Percentiles rank a stretch among this genome's conserved stretches.
Evolutionary conservation across 2,797 vertebrate genomes (phyloP).

Genomic region (Siniperca undulata): DNA sequence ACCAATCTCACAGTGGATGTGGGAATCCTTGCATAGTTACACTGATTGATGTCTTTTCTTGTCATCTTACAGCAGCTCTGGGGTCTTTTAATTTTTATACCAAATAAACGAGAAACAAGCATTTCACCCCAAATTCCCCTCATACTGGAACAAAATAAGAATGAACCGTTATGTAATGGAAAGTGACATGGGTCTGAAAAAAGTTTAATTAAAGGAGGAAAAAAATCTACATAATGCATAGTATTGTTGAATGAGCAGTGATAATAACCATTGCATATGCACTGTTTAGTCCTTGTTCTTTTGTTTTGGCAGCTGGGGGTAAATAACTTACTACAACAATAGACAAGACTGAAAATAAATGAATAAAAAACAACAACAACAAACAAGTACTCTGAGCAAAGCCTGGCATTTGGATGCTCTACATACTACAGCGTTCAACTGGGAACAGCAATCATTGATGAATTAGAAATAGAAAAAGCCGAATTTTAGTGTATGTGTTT

Average conservation of each 20-base stretch:
- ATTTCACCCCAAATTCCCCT: conserved; percentile 20
- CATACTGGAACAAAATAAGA: conserved; percentile 15
- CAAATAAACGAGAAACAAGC: conserved; percentile 27
- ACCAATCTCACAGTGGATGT: conserved; percentile 41
- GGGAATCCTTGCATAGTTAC: conserved; percentile 41
- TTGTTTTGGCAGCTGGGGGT: conserved; percentile 31
- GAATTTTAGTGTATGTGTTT: background rate
- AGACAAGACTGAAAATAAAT: conserved; percentile 20
- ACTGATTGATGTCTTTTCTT: conserved; percentile 53
- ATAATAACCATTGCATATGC: conserved; percentile 22
- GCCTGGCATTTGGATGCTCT: conserved; percentile 45
- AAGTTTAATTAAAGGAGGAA: conserved; percentile 1
- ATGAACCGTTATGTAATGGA: background rate
- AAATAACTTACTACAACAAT: conserved; percentile 42
- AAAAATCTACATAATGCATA: conserved; percentile 15
- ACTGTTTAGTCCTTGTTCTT: conserved; percentile 11
- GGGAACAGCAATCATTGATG: conserved; percentile 25
- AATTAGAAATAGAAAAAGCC: conserved; percentile 10
- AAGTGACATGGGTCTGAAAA: conserved; percentile 23
- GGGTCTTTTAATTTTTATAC: conserved; percentile 33
- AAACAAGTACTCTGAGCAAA: conserved; percentile 16
- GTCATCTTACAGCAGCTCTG: conserved; percentile 18
- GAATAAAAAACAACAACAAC: conserved; percentile 9
- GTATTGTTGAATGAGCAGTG: conserved; percentile 38
- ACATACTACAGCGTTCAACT: conserved; percentile 26